Evolutionary conservation across 2,888 invertebrate genomes (phyloP).

Genomic region (Polietes domitor): DNA sequence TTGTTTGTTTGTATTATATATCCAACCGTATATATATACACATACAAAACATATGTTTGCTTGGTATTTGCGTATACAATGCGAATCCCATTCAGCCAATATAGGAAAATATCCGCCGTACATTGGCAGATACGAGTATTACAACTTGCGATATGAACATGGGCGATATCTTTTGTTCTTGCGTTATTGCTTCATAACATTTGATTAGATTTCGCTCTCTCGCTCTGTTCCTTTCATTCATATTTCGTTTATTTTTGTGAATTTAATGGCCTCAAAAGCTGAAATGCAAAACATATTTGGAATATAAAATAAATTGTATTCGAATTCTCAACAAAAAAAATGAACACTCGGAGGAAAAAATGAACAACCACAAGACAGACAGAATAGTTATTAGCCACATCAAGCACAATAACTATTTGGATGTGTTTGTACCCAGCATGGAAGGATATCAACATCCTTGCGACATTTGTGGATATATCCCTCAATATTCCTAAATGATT

Average conservation of each 20-base stretch:
- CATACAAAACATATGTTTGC: conserved; percentile 45
- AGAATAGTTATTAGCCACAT: neutral
- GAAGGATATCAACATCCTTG: no score
- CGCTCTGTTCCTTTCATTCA: neutral
- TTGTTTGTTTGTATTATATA: neutral
- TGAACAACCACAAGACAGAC: neutral
- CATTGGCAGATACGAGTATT: neutral
- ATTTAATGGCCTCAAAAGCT: conserved; percentile 33
- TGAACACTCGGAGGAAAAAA: neutral
- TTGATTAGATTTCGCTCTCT: conserved; percentile 51
- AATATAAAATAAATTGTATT: neutral
- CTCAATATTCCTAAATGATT: no score
- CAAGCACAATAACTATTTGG: neutral
- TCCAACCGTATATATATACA: neutral
- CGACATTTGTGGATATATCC: no score
- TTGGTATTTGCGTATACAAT: conserved; percentile 19
- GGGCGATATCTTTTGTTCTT: conserved; percentile 32
- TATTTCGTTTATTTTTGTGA: conserved; percentile 18
- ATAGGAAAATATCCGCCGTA: conserved; percentile 34
- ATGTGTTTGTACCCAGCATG: no score
- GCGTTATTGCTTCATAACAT: conserved; percentile 58
- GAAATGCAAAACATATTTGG: conserved; percentile 25
- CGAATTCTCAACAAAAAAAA: neutral
- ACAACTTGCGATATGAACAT: conserved; percentile 3
- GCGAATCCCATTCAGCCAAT: conserved; percentile 45